phyloP scores from a whole-genome alignment of 23 tunicate genomes.

The Phallusia fumigata region DNA sequence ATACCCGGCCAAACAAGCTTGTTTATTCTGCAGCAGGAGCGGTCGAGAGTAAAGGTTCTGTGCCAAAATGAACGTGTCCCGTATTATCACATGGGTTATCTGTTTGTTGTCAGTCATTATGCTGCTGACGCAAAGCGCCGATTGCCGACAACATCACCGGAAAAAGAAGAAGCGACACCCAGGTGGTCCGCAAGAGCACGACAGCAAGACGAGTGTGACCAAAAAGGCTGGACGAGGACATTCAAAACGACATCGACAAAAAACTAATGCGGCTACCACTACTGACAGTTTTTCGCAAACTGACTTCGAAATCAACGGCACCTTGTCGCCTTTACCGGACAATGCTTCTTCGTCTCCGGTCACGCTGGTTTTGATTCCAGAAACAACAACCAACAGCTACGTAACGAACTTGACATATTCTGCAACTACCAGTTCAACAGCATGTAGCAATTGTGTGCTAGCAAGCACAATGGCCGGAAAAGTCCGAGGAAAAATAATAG shows the following conservation, averaged over 20 bases:
- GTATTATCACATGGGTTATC: not conserved
- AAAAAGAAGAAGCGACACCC: not conserved
- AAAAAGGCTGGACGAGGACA: not conserved
- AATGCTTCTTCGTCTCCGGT: too few relatives aligned
- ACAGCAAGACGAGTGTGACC: not conserved
- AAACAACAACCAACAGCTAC: too few relatives aligned
- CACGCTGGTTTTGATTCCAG: too few relatives aligned
- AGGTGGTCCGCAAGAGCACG: not conserved
- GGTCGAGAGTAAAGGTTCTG: not conserved
- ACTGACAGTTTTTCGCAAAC: too few relatives aligned
- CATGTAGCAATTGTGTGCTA: not conserved
- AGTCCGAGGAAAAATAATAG: conserved; percentile 32
- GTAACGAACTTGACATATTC: not conserved
- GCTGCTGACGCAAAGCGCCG: not conserved
- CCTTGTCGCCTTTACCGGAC: too few relatives aligned
- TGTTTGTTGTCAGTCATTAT: not conserved
- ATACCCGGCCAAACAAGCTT: too few relatives aligned
- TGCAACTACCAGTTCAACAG: not conserved
- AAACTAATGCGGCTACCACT: too few relatives aligned
- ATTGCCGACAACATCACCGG: not conserved
- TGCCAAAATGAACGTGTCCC: not conserved
- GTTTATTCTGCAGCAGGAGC: not conserved
- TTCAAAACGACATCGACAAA: too few relatives aligned
- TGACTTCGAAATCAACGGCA: too few relatives aligned
- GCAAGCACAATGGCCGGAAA: conserved; percentile 19